Conservation (phyloP, 2,888 invertebrate genomes). For the Priocnemis perturbator region DNA sequence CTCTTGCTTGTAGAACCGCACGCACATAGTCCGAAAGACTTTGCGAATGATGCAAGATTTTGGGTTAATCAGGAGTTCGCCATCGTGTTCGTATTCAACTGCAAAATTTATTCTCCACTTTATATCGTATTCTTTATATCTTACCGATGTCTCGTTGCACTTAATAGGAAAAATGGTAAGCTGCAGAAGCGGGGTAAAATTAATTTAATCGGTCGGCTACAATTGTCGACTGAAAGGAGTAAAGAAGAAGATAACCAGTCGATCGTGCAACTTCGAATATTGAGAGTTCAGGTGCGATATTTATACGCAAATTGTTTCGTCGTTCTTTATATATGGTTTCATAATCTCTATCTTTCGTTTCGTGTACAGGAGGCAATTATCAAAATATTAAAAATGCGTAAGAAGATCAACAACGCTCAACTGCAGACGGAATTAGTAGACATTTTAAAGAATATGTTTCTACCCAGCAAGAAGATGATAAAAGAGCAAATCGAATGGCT, state of each 20-base stretch:
- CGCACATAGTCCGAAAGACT: constrained; percentile 94
- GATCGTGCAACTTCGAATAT: constrained; percentile 96
- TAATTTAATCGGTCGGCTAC: constrained; percentile 96
- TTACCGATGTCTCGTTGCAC: constrained; percentile 9
- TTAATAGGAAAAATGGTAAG: constrained; percentile 91
- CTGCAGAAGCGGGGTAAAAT: constrained; percentile 95
- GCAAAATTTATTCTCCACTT: not conserved
- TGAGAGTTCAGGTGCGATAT: constrained; percentile 82
- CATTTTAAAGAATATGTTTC: constrained; percentile 99
- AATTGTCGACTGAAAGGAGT: constrained; percentile 95
- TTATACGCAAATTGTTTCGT: constrained; percentile 1
- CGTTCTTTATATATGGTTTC: constrained; percentile 6
- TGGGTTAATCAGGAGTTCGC: constrained; percentile 99
- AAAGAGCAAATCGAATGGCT: constrained; percentile 99
- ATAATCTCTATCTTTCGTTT: constrained; percentile 5
- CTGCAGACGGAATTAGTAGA: constrained; percentile 98
- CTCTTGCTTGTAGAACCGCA: constrained; percentile 88
- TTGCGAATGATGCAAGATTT: constrained; percentile 93
- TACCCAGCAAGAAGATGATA: constrained; percentile 99
- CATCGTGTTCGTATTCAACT: constrained; percentile 77
- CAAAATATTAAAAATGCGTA: constrained; percentile 99
- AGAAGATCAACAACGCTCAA: constrained; percentile 94
- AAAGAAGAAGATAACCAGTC: constrained; percentile 99
- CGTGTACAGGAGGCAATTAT: constrained; percentile 94
- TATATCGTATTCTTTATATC: not conserved